Conservation (phyloP, 2,888 invertebrate species). For the Xestia xanthographa region DNA sequence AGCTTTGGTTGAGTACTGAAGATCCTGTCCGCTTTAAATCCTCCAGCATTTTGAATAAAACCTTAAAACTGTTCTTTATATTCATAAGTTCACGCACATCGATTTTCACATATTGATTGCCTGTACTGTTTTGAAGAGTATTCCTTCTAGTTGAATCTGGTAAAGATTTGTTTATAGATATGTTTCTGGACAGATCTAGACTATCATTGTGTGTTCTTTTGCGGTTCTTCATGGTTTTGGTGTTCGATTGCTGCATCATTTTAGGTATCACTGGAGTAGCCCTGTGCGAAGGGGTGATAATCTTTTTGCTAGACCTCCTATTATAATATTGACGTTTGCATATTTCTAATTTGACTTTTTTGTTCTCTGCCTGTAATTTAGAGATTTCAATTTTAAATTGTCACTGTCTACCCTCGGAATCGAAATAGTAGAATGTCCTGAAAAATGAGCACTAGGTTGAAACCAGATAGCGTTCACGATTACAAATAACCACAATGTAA, state of each 20-base stretch:
- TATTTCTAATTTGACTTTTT: slow-evolving; percentile 72
- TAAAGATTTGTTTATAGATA: slow-evolving; percentile 70
- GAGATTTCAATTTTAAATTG: not conserved
- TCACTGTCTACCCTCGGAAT: slow-evolving; percentile 6
- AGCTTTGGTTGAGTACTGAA: slow-evolving; percentile 37
- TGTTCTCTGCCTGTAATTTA: slow-evolving; percentile 69
- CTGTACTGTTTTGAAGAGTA: slow-evolving; percentile 54
- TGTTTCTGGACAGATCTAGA: slow-evolving; percentile 36
- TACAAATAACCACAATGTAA: not conserved
- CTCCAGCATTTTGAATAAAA: slow-evolving; percentile 74
- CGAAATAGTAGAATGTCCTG: not conserved
- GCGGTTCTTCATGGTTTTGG: slow-evolving; percentile 54
- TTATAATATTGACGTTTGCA: slow-evolving; percentile 74
- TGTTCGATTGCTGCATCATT: slow-evolving; percentile 66
- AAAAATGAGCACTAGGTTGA: not conserved
- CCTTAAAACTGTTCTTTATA: slow-evolving; percentile 74
- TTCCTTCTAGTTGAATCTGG: slow-evolving; percentile 77
- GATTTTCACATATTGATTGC: slow-evolving; percentile 61
- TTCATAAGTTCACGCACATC: slow-evolving; percentile 70
- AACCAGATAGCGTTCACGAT: not conserved
- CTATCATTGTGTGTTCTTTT: slow-evolving; percentile 69
- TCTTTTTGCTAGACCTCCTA: slow-evolving; percentile 72
- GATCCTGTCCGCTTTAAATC: slow-evolving; percentile 69
- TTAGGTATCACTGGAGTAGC: slow-evolving; percentile 77
- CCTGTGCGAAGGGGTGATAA: slow-evolving; percentile 75